These are phyloP conservation scores for Flexamia atlantica DNA, from an alignment of 2,888 invertebrate species.

Conservation along the genomic window DNA sequence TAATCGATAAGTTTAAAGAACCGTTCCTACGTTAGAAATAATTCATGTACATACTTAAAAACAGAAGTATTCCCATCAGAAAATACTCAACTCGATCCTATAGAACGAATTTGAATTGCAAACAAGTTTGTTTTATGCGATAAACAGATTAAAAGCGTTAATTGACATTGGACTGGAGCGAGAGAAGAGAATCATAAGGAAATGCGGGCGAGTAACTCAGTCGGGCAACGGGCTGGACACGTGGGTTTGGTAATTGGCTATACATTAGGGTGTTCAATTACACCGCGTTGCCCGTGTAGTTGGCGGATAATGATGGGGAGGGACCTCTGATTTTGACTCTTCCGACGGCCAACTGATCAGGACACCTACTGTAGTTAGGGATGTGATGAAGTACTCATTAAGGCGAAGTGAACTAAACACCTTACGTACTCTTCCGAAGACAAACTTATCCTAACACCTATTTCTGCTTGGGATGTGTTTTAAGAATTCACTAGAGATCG, in stretches of 20 bases:
- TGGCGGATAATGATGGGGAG: background rate
- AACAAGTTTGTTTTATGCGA: background rate
- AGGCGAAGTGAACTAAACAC: too few relatives aligned
- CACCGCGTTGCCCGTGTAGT: background rate
- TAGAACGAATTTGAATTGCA: background rate
- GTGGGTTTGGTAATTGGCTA: background rate
- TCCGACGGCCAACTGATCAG: background rate
- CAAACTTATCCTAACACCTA: too few relatives aligned
- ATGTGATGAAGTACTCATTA: background rate
- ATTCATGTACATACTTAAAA: too few relatives aligned
- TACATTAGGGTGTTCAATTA: slow-evolving; percentile 20
- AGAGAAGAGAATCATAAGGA: background rate
- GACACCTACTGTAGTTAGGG: background rate
- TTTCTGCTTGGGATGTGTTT: too few relatives aligned
- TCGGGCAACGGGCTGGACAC: background rate
- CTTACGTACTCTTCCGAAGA: too few relatives aligned
- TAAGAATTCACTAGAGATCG: too few relatives aligned
- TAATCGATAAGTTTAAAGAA: too few relatives aligned
- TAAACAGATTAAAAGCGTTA: background rate
- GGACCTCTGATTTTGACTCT: background rate
- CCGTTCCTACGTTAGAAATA: too few relatives aligned
- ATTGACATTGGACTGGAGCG: background rate
- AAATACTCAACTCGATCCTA: background rate
- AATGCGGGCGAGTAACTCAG: background rate
- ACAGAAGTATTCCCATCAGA: too few relatives aligned